Evolutionary conservation across 53 echinoderm and acorn worm genomes (phyloP).

Genomic region (Arbacia lixula): DNA sequence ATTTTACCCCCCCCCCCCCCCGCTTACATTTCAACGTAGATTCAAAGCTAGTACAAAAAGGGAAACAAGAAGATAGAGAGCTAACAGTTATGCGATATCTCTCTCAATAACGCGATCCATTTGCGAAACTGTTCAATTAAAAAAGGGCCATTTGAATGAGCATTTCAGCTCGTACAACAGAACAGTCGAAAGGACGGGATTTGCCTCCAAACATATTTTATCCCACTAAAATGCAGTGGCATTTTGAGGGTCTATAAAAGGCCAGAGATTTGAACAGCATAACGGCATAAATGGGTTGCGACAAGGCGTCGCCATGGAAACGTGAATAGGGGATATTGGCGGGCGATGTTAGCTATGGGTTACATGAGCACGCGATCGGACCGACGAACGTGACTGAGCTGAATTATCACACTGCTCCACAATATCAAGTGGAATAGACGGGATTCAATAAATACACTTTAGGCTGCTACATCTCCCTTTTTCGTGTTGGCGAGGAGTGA

Average conservation of each 20-base stretch:
- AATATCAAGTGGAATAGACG: slow-evolving; percentile 27
- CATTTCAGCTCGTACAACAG: too few species aligned
- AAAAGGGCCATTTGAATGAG: too few species aligned
- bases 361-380: slow-evolving; percentile 34
- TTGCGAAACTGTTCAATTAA: too few species aligned
- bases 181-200: too few species aligned
- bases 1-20: too few species aligned
- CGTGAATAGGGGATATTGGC: slow-evolving; percentile 31
- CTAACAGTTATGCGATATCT: too few species aligned
- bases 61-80: too few species aligned
- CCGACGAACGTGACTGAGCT: slow-evolving; percentile 7
- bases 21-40: too few species aligned
- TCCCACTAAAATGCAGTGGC: background rate
- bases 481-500: too few species aligned
- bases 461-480: too few species aligned
- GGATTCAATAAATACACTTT: slow-evolving; percentile 44
- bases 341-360: slow-evolving; percentile 25
- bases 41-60: too few species aligned
- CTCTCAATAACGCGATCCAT: too few species aligned
- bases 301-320: slow-evolving; percentile 34
- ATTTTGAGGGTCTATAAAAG: slow-evolving; percentile 5
- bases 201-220: background rate
- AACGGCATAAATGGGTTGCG: slow-evolving; percentile 27
- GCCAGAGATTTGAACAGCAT: background rate
- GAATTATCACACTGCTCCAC: slow-evolving; percentile 12